These are phyloP conservation scores for Antechinus stuartii DNA, from an alignment of 2,113 vertebrate species.

Conservation along the genomic window DNA sequence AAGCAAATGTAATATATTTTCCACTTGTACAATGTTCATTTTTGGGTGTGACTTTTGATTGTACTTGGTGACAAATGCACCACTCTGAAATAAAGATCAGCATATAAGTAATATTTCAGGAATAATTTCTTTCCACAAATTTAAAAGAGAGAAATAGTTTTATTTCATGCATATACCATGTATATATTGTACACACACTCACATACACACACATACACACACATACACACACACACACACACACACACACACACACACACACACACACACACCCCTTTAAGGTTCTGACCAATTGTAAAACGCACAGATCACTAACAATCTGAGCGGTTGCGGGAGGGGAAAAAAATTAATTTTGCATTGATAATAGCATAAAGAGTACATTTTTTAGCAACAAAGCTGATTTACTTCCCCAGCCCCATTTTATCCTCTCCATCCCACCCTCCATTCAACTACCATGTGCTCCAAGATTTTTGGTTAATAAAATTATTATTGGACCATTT, in stretches of 20 bases:
- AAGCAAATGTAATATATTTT: background rate
- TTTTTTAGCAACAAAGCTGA: background rate
- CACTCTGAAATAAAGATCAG: background rate
- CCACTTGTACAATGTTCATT: background rate
- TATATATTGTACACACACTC: background rate
- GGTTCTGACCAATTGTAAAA: background rate
- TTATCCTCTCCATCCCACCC: background rate
- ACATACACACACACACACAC: no score
- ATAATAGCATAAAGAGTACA: background rate
- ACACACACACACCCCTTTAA: background rate
- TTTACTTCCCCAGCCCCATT: background rate
- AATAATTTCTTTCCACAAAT: slow-evolving; percentile 2
- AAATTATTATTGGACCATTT: background rate
- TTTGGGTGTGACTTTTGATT: background rate
- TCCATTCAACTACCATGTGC: background rate
- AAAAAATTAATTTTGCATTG: background rate
- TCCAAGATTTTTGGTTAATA: slow-evolving; percentile 25
- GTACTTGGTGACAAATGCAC: background rate
- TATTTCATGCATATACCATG: background rate
- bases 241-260: background rate
- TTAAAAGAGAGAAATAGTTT: background rate
- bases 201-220: background rate
- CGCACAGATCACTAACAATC: background rate
- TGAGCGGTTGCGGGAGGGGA: background rate
- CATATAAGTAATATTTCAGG: background rate